These are phyloP conservation scores for Drosophila histrio DNA, from an alignment of 2,888 invertebrate genomes.

Conservation along the genomic window DNA sequence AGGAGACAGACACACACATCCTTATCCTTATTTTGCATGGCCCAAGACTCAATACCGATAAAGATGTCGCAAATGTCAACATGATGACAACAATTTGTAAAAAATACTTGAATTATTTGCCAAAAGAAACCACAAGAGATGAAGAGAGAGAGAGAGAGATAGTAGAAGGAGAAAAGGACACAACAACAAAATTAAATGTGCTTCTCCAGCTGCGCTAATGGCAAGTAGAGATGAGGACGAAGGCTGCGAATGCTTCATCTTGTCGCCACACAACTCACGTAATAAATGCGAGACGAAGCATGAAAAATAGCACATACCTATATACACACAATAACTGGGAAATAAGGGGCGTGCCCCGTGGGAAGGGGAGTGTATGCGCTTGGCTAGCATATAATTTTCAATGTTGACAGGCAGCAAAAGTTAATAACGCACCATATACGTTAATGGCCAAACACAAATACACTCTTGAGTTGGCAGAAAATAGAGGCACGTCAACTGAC, in stretches of 20 bases:
- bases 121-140: slow-evolving; percentile 24
- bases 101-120: slow-evolving; percentile 78
- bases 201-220: slow-evolving; percentile 66
- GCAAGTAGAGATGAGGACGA: slow-evolving; percentile 11
- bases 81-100: slow-evolving; percentile 80
- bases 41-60: slow-evolving; percentile 52
- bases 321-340: slow-evolving; percentile 10
- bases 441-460: slow-evolving; percentile 67
- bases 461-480: neutral
- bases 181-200: slow-evolving; percentile 65
- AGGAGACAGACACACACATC: neutral
- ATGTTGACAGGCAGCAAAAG: slow-evolving; percentile 76
- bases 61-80: slow-evolving; percentile 78
- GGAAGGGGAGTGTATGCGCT: slow-evolving; percentile 37
- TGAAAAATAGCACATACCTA: slow-evolving; percentile 60
- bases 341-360: neutral
- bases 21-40: slow-evolving; percentile 45
- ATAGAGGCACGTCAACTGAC: slow-evolving; percentile 10
- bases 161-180: too few species aligned
- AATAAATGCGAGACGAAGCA: slow-evolving; percentile 71
- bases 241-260: slow-evolving; percentile 29
- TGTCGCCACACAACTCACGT: slow-evolving; percentile 72
- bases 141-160: neutral
- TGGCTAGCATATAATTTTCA: slow-evolving; percentile 72
- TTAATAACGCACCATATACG: slow-evolving; percentile 77